Evolutionary conservation across 2,113 vertebrate genomes (phyloP).

Genomic region (Solea solea): DNA sequence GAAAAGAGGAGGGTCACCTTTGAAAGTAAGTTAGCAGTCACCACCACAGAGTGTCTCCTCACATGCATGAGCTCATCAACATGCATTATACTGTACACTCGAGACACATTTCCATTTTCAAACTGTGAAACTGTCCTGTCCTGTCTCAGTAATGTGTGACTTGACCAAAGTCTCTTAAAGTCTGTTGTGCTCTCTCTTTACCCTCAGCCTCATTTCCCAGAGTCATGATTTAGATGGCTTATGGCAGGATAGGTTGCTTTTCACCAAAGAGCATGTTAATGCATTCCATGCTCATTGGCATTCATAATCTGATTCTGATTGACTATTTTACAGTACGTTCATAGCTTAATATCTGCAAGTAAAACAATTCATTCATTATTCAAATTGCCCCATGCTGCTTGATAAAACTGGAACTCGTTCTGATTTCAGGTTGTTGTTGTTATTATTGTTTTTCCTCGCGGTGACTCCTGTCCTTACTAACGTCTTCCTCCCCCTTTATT

Average conservation of each 20-base stretch:
- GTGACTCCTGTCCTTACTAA: conserved; percentile 2
- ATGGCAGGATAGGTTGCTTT: conserved; percentile 21
- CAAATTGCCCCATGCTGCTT: conserved; percentile 36
- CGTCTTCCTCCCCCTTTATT: conserved; percentile 13
- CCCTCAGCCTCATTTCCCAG: not conserved
- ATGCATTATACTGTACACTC: conserved; percentile 28
- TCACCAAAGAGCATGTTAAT: conserved; percentile 40
- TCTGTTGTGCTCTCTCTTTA: not conserved
- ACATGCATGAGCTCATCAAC: conserved; percentile 33
- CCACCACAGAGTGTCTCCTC: conserved; percentile 18
- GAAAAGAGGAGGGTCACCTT: conserved; percentile 87
- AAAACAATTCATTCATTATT: conserved; percentile 25
- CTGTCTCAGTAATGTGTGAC: conserved; percentile 22
- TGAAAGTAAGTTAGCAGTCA: conserved; percentile 84
- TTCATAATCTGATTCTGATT: conserved; percentile 39
- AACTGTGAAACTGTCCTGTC: conserved; percentile 5
- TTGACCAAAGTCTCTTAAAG: conserved; percentile 14
- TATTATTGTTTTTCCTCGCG: conserved; percentile 4
- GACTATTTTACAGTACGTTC: conserved; percentile 8
- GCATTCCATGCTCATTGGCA: conserved; percentile 50
- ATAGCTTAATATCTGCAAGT: conserved; percentile 6
- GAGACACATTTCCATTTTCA: conserved; percentile 12
- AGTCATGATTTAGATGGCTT: conserved; percentile 25
- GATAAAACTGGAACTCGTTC: conserved; percentile 17
- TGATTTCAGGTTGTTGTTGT: conserved; percentile 2